phyloP scores from a whole-genome alignment of 2,888 invertebrate genomes.

The Pristionchus japonicus region DNA sequence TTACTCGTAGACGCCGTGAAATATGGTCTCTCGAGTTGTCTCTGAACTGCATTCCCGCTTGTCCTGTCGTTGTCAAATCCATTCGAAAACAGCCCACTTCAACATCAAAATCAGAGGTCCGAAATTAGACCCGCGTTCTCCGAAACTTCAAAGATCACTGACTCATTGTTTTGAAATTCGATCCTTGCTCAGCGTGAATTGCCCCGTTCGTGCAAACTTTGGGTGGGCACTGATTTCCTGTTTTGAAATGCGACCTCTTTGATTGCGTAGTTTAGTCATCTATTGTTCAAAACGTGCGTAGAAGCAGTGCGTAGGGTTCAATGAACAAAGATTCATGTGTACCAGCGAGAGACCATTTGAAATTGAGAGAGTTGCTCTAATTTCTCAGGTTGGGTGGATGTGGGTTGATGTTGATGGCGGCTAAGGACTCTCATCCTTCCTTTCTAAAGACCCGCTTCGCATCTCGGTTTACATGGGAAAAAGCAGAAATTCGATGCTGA shows the following conservation, averaged over 20 bases:
- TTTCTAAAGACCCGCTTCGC: constrained; percentile 8
- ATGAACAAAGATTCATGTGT: background rate
- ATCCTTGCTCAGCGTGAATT: background rate
- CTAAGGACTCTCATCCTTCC: background rate
- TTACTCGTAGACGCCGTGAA: no score
- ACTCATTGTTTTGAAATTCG: background rate
- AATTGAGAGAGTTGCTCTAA: no score
- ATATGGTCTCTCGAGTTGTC: background rate
- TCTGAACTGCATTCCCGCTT: background rate
- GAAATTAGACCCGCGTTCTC: background rate
- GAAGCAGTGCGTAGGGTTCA: background rate
- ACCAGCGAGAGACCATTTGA: no score
- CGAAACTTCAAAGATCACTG: background rate
- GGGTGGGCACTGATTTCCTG: background rate
- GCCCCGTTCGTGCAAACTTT: background rate
- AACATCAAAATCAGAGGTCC: background rate
- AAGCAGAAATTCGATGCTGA: constrained; percentile 12
- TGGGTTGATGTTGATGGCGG: background rate
- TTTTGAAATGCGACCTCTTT: background rate
- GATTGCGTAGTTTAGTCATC: background rate
- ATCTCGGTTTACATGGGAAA: constrained; percentile 32
- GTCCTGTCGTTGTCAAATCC: background rate
- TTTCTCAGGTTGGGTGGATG: background rate
- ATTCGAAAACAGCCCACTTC: background rate
- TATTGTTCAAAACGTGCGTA: background rate